Conservation (phyloP, 2,888 invertebrate species). For the Acholoe squamosa region DNA sequence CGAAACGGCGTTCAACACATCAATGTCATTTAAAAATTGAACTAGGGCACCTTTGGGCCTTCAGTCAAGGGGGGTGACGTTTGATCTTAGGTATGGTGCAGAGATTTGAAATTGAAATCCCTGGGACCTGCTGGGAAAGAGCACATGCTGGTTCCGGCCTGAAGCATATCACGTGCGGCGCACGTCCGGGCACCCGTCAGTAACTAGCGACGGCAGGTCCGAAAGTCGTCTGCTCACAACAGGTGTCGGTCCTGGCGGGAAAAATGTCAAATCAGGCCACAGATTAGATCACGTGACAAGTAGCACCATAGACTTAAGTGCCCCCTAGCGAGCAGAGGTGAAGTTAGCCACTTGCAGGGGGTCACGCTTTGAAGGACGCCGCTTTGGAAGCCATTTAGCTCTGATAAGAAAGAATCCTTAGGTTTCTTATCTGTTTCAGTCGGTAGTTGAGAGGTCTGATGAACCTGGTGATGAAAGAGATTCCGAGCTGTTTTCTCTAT, state of each 20-base stretch:
- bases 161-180: background rate
- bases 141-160: background rate
- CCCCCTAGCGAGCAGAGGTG: background rate
- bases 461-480: background rate
- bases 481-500: background rate
- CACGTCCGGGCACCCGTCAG: background rate
- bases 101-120: no score
- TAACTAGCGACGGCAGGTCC: background rate
- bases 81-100: no score
- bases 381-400: background rate
- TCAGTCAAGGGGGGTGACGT: no score
- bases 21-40: no score
- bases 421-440: background rate
- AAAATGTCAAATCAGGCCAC: background rate
- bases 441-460: background rate
- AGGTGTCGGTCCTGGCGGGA: conserved; percentile 37
- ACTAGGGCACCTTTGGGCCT: no score
- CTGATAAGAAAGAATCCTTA: background rate
- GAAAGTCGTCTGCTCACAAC: conserved; percentile 36
- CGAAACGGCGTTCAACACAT: no score
- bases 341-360: conserved; percentile 17
- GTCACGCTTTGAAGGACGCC: background rate
- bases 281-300: conserved; percentile 25
- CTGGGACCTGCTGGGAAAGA: no score
- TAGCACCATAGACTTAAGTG: background rate